Conservation (phyloP, 2,797 vertebrate species). For the Megalops cyprinoides region DNA sequence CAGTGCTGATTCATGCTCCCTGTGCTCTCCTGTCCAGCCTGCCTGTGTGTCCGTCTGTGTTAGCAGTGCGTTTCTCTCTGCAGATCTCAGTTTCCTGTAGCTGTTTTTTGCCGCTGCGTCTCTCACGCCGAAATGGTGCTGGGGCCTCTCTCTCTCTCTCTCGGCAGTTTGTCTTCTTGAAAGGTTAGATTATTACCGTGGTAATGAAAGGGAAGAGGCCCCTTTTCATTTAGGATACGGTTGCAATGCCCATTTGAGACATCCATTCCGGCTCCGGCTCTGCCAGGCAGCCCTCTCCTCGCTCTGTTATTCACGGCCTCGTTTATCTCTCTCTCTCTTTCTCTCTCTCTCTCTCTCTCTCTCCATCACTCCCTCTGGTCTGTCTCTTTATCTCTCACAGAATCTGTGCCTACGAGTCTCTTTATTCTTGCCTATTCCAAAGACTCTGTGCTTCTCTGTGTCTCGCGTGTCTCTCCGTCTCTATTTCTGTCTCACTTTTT, state of each 20-base stretch:
- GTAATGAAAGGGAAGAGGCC: slow-evolving; percentile 22
- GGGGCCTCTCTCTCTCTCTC: not conserved
- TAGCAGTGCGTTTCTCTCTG: not conserved
- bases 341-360: slow-evolving; percentile 53
- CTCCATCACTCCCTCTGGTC: slow-evolving; percentile 51
- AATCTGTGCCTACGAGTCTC: slow-evolving; percentile 65
- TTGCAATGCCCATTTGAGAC: no score
- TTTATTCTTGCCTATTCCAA: slow-evolving; percentile 21
- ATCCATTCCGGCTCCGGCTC: not conserved
- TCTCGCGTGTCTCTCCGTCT: slow-evolving; percentile 27
- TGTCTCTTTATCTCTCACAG: slow-evolving; percentile 49
- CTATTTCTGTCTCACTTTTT: slow-evolving; percentile 13
- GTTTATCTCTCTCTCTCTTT: slow-evolving; percentile 6
- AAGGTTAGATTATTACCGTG: not conserved
- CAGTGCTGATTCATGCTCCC: no score
- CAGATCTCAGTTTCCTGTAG: not conserved
- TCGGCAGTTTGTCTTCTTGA: not conserved
- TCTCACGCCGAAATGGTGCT: not conserved
- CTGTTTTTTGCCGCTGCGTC: slow-evolving; percentile 50
- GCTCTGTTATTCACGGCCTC: not conserved
- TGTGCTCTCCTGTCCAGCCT: not conserved
- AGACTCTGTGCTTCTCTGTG: slow-evolving; percentile 27
- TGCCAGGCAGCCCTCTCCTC: not conserved
- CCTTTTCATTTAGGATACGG: slow-evolving; percentile 36
- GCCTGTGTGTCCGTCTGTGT: not conserved